Evolutionary conservation across 2,113 vertebrate genomes (phyloP), one percentile per base, ranked within the genome.

Genomic region (Scortum barcoo): DNA sequence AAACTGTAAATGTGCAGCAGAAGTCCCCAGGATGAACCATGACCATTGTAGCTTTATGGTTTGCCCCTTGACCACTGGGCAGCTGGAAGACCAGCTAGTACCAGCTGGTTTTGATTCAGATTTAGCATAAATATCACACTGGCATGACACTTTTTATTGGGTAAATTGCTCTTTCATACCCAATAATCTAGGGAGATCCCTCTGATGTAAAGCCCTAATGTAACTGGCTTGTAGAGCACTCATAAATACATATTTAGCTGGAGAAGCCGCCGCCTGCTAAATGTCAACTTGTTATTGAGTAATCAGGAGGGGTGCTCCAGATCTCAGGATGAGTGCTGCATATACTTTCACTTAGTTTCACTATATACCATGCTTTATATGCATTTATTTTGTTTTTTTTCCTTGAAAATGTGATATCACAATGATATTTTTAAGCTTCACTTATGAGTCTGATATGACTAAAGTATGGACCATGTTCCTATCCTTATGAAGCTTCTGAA

Each of bases 231-330:
- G 5, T 65, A 44, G 40, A 54, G 38, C 33, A 46, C 30, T 61
- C 5, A n/a, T 44, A 46, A 17, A 73, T 72, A 50, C 53, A 60
- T 33, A 42, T 83, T 72, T 72, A 72, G 44, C 46, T 54, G n/a
- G 13, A 3, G 38, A 70, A 62, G 70, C 30, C 76, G 38, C 65
- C 44, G 69, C 51, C 26, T 56, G 30, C 46, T 77, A 84, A 84
- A 86, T 88, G 81, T 89, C 73, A 81, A 2, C 62, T 26, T 70
- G 46, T 84, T 67, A 75, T 28, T 66, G 68, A 81, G 22, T 50
- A 26, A 83, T 65, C 2, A 0, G 51, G 26, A 53, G 22, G 28
- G 65, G 51, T 33, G 36, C 40, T 53, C 54, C n/a, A n/a, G n/a
- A n/a, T n/a, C n/a, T n/a, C n/a, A n/a, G n/a, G n/a, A n/a, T n/a